Evolutionary conservation across 2,888 invertebrate genomes (phyloP), one percentile per base, ranked within the genome.

Genomic region (Steromphala cineraria): DNA sequence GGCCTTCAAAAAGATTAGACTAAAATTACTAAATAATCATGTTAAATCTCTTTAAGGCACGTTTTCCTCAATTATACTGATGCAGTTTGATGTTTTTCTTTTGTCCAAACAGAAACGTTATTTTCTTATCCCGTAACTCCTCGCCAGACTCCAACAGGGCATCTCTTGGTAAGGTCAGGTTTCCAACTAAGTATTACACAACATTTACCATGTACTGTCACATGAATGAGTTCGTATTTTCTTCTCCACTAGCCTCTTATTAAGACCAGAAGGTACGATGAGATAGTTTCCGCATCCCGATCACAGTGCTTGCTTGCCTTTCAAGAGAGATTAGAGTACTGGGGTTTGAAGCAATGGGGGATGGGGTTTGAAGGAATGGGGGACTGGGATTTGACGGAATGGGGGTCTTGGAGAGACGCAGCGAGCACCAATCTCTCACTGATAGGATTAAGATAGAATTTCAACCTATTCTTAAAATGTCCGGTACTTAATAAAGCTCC

Each of bases 261-360:
- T 53, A 55, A 55, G n/a, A 55, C 76, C 76, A 76, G 76, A 76
- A 76, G 76, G 76, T 76, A 55, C 28, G 17, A 36, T 76, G 53
- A 28, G 24, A 53, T 46, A 13, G 46, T 46, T 46, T 46, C 46
- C 46, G 46, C 46, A 46, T 46, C 46, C 10, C 46, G 46, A 46
- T 1, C 46, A 46, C 46, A 19, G 19, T 31, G 76, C 55, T 55
- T 53, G 55, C 76, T 52, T 55, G 31, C 15, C 53, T 76, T 76
- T 76, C 76, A 76, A 53, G 31, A 28, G n/a, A 76, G 76, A 76
- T 76, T 76, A 76, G 53, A 76, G 36, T 55, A 76, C 31, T 24
- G 28, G 55, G 55, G 55, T 53, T 24, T 53, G n/a, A n/a, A 53
- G 55, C 76, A 40, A 36, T 36, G 40, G 53, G 75, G 76, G 36